Conservation (phyloP, 2,113 vertebrate genomes). For the Gadus chalcogrammus region DNA sequence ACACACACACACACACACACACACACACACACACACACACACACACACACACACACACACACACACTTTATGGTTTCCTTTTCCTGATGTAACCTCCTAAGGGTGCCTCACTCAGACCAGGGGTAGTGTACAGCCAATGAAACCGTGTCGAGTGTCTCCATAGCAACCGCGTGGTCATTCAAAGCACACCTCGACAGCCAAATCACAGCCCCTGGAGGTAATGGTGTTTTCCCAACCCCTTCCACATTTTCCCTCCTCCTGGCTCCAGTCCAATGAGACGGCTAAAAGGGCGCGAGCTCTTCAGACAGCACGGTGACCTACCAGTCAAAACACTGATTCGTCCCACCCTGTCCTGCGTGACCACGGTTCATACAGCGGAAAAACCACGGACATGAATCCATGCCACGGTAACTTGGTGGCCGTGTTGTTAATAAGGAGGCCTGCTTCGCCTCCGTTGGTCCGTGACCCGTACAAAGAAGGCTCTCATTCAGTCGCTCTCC, state of each 20-base stretch:
- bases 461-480: too few species aligned
- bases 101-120: too few species aligned
- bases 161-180: too few species aligned
- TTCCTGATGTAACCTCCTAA: not conserved
- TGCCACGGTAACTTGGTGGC: too few species aligned
- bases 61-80: constrained; percentile 15
- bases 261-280: not conserved
- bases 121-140: too few species aligned
- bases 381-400: not conserved
- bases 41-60: not conserved
- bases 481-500: too few species aligned
- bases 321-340: not conserved
- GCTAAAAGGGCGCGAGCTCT: not conserved
- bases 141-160: too few species aligned
- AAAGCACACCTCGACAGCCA: too few species aligned
- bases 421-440: too few species aligned
- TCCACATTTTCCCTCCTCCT: not conserved
- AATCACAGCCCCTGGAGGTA: not conserved
- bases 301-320: not conserved
- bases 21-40: too few species aligned
- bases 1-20: too few species aligned
- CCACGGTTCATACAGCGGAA: not conserved
- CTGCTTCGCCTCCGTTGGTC: too few species aligned
- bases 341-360: not conserved
- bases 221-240: not conserved